Conservation (phyloP, 2,797 vertebrate genomes). For the Tenualosa ilisha region DNA sequence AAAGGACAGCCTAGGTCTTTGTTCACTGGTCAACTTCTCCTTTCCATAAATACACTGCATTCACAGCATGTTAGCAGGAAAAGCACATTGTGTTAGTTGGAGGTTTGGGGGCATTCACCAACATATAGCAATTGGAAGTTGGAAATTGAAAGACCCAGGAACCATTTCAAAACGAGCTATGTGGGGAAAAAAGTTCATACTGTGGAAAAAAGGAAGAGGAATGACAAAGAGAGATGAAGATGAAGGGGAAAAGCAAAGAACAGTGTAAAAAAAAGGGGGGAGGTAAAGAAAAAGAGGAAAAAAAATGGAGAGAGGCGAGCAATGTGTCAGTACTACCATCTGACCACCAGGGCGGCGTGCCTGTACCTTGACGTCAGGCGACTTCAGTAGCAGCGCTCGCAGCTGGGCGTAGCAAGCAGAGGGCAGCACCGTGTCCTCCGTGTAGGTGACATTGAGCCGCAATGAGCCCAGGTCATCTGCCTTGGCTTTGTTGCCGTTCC, state of each 20-base stretch:
- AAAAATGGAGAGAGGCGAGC: neutral
- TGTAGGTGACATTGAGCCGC: constrained; percentile 91
- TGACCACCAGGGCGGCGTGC: neutral
- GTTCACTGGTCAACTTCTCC: neutral
- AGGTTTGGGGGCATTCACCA: no score
- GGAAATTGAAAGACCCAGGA: no score
- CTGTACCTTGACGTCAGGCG: constrained; percentile 89
- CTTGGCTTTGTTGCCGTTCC: constrained; percentile 93
- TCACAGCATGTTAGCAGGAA: neutral
- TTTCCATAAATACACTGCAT: neutral
- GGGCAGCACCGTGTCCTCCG: constrained; percentile 94
- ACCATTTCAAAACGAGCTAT: no score
- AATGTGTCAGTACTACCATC: neutral
- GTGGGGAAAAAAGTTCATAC: no score
- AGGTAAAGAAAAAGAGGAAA: neutral
- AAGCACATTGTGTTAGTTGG: neutral
- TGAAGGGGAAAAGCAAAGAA: neutral
- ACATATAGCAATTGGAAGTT: no score
- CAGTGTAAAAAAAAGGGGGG: neutral
- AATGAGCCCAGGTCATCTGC: constrained; percentile 92
- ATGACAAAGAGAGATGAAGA: neutral
- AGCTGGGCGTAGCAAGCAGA: constrained; percentile 85
- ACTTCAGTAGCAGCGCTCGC: constrained; percentile 92
- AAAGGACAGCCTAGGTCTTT: neutral
- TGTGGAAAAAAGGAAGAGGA: neutral